Evolutionary conservation across 2,113 vertebrate species (phyloP).

Genomic region (Xenopus borealis): DNA sequence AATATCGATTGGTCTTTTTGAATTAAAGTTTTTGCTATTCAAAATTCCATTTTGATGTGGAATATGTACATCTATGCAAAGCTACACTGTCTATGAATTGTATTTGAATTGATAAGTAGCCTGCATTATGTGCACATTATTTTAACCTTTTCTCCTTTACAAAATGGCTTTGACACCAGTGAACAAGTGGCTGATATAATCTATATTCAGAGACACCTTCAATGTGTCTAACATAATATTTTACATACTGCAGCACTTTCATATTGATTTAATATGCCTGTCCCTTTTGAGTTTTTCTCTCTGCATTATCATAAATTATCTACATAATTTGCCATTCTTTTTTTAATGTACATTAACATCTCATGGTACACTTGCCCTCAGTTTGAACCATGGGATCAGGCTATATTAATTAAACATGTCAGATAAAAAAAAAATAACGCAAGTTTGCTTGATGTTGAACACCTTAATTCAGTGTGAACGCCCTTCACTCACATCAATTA

Average conservation of each 20-base stretch:
- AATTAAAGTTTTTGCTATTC: too few relatives aligned
- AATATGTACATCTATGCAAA: too few relatives aligned
- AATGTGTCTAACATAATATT: constrained; percentile 29
- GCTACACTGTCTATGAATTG: too few relatives aligned
- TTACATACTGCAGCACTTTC: constrained; percentile 40
- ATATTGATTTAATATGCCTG: constrained; percentile 38
- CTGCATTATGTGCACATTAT: too few relatives aligned
- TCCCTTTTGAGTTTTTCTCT: constrained; percentile 41
- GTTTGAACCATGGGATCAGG: constrained; percentile 35
- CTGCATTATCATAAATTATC: constrained; percentile 42
- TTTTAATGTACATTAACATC: constrained; percentile 42
- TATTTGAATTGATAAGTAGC: too few relatives aligned
- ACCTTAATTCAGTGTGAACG: constrained; percentile 28
- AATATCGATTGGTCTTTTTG: too few relatives aligned
- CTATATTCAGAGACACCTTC: constrained; percentile 26
- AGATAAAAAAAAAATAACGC: constrained; percentile 19
- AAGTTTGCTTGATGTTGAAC: constrained; percentile 22
- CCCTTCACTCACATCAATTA: constrained; percentile 28
- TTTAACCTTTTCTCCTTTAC: too few relatives aligned
- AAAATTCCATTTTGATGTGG: too few relatives aligned
- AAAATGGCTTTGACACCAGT: neutral
- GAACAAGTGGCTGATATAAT: constrained; percentile 12
- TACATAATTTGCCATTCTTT: constrained; percentile 38
- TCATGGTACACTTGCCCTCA: constrained; percentile 36
- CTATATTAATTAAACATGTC: constrained; percentile 35